Percentiles rank a stretch among this genome's conserved stretches.
Evolutionary conservation across 2,113 vertebrate genomes (phyloP).

Genomic region (Corvus moneduloides): DNA sequence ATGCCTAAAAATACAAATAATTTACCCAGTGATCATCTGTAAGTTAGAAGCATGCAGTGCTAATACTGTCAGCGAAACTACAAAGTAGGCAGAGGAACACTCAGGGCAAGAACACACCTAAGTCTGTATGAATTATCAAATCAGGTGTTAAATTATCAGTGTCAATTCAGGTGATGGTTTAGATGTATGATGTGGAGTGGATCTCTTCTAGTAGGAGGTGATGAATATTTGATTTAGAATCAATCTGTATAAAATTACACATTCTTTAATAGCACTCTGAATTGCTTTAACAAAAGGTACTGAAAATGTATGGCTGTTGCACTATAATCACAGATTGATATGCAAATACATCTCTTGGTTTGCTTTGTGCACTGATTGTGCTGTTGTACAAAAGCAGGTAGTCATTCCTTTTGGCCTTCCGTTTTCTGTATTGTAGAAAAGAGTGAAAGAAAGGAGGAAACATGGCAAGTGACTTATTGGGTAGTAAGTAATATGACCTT

Average conservation of each 20-base stretch:
- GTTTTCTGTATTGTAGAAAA: not conserved
- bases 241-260: not conserved
- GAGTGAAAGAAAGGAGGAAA: not conserved
- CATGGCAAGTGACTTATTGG: not conserved
- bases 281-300: not conserved
- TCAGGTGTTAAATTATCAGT: not conserved
- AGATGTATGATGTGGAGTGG: not conserved
- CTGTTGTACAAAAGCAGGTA: not conserved
- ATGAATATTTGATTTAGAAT: conserved; percentile 23
- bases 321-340: not conserved
- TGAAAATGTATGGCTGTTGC: not conserved
- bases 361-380: not conserved
- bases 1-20: not conserved
- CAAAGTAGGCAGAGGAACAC: not conserved
- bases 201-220: not conserved
- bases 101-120: not conserved
- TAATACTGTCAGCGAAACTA: not conserved
- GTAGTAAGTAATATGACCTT: not conserved
- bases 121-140: not conserved
- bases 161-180: conserved; percentile 1
- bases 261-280: not conserved
- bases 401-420: not conserved
- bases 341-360: not conserved
- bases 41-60: not conserved
- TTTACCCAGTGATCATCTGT: not conserved